Percentiles rank a stretch among this genome's conserved stretches.
phyloP scores from a whole-genome alignment of 2,113 vertebrate species.

The Corapipo altera region DNA sequence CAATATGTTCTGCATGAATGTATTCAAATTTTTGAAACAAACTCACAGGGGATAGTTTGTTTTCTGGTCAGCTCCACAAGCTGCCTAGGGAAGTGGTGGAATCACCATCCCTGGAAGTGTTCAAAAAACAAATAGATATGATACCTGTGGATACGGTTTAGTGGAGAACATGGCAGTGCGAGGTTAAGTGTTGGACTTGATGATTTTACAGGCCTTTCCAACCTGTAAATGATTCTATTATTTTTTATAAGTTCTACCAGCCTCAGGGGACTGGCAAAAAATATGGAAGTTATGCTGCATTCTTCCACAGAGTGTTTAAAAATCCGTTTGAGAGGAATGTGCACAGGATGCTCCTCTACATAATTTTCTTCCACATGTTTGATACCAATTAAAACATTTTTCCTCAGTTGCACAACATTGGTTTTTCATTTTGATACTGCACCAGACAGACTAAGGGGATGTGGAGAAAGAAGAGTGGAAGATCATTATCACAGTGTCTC shows the following conservation, averaged over 20 bases:
- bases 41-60: background rate
- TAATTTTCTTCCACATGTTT: background rate
- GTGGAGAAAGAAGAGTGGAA: background rate
- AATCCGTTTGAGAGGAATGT: background rate
- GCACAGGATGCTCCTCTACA: background rate
- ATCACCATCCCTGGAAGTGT: background rate
- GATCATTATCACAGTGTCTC: background rate
- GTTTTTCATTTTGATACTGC: background rate
- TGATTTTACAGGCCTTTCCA: background rate
- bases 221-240: background rate
- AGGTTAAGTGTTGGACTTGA: background rate
- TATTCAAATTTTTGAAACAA: background rate
- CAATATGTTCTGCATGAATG: background rate
- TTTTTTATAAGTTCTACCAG: background rate
- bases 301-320: background rate
- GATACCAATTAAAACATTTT: background rate
- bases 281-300: background rate
- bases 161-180: no score
- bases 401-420: background rate
- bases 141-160: background rate
- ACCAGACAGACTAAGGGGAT: background rate
- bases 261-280: background rate
- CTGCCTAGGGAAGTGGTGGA: background rate
- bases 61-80: background rate
- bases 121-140: background rate